Base-by-base conservation (phyloP, 2,888 invertebrate genomes). In the Drosophila diplacantha region DNA sequence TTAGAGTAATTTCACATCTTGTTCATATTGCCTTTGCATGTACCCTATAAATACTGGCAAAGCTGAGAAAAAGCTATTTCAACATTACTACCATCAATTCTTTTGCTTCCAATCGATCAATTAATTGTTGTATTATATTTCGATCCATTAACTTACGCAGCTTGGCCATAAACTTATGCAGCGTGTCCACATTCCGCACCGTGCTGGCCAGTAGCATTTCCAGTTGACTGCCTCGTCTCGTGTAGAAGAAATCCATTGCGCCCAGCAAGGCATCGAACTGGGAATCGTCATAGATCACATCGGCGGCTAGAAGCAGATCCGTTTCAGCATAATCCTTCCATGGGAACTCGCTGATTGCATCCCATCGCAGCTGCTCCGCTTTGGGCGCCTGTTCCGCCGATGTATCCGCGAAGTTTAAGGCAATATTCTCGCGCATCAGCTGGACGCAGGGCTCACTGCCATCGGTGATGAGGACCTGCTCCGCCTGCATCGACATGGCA, bases 361-460 rank as follows among this genome's bases (percentile, higher is more conserved):
- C 88, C 92, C 92, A 92, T 16, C 87, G 85, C 41, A 91, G 81
- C 20, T 69, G 63, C 7, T 62, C 69, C 31, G 74, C 67, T 12
- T 68, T 37, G 11, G 70, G 74, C 16, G 47, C 29, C 0, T 50
- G 24, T 2, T 64, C 35, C 6, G 57, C 8, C 7, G 12, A 57
- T 59, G 59, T 47, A 9, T 58, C 31, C 0, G 55, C 6, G 43
- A 91, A 90, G 88, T 94, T 94, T 2, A 92, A 87, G 26, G 82
- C 71, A 39, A 94, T 87, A 87, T 95, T 95, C 51, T 91, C 89
- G 69, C 88, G 87, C 52, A 94, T 89, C 37, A 91, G 89, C 32
- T 90, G 88, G 18, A 95, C 85, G 24, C 95, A 95, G 49, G 90
- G 89, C 0, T 87, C 79, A 81, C 94, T 94, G 76, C 92, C 93